Evolutionary conservation across 1,140 invertebrate genomes (phyloP).

Genomic region (Leptoteleia sp.): DNA sequence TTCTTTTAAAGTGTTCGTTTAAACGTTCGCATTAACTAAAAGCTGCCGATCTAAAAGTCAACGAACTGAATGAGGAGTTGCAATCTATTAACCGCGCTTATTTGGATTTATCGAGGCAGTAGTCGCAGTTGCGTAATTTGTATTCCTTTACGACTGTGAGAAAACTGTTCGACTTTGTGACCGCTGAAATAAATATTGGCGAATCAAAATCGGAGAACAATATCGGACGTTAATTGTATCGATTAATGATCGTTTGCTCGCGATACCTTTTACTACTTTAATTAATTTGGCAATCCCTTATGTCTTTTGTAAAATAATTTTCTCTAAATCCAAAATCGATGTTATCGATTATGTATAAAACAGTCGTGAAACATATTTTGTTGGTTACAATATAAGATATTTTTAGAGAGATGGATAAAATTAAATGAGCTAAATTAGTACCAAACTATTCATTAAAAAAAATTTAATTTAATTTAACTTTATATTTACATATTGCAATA

Average conservation of each 20-base stretch:
- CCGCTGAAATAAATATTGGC: constrained; percentile 22
- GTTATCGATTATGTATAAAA: too few relatives aligned
- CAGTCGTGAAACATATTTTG: too few relatives aligned
- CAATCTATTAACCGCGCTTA: constrained; percentile 41
- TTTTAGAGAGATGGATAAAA: too few relatives aligned
- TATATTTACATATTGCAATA: too few relatives aligned
- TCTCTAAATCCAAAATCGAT: too few relatives aligned
- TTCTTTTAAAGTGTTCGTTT: constrained; percentile 20
- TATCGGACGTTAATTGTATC: constrained; percentile 21
- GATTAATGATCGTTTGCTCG: constrained; percentile 23
- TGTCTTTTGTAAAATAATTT: too few relatives aligned
- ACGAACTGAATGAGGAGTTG: constrained; percentile 34
- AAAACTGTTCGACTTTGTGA: constrained; percentile 29
- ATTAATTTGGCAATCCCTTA: constrained; percentile 24
- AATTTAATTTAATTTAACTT: too few relatives aligned
- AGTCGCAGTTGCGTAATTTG: constrained; percentile 46
- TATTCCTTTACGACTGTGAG: constrained; percentile 49
- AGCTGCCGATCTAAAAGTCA: constrained; percentile 37
- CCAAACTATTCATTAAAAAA: too few relatives aligned
- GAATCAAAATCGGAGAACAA: constrained; percentile 29
- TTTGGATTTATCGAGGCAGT: constrained; percentile 48
- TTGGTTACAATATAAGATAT: too few relatives aligned
- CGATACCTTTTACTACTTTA: constrained; percentile 7
- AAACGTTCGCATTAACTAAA: constrained; percentile 33
- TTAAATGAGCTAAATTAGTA: too few relatives aligned